phyloP scores from a whole-genome alignment of 2,113 vertebrate species.

The Mus spicilegus region DNA sequence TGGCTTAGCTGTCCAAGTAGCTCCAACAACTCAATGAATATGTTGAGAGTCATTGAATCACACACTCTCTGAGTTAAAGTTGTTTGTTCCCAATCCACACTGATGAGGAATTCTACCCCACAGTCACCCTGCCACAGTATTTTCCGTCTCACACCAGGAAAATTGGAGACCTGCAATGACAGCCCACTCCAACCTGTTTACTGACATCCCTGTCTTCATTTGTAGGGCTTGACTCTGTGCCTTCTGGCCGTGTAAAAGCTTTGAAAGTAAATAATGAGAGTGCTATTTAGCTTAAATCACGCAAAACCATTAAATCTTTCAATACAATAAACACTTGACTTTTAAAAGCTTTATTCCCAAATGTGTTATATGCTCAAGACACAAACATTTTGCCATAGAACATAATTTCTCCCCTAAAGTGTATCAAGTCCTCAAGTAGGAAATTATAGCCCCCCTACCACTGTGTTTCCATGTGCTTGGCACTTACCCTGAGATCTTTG shows the following conservation, averaged over 20 bases:
- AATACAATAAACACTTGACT: constrained; percentile 62
- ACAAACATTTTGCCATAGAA: constrained; percentile 49
- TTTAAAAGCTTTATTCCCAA: constrained; percentile 55
- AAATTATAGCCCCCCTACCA: background rate
- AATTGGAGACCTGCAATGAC: constrained; percentile 28
- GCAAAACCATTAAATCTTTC: constrained; percentile 64
- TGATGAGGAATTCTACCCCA: constrained; percentile 40
- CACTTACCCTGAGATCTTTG: background rate
- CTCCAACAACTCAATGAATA: constrained; percentile 20
- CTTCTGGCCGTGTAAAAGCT: background rate
- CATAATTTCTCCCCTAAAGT: constrained; percentile 53
- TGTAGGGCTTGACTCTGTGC: constrained; percentile 2
- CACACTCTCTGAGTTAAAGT: constrained; percentile 12
- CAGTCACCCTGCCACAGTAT: constrained; percentile 10
- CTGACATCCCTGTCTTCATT: constrained; percentile 5
- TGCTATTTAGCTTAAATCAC: constrained; percentile 61
- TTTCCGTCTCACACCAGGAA: constrained; percentile 31
- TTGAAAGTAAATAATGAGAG: constrained; percentile 72
- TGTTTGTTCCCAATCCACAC: background rate
- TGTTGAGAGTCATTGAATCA: constrained; percentile 46
- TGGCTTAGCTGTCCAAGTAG: constrained; percentile 42
- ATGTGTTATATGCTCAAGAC: constrained; percentile 30
- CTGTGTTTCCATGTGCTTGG: constrained; percentile 5
- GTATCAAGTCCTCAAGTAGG: constrained; percentile 2
- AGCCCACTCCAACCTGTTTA: constrained; percentile 3